Evolutionary conservation across 2,797 vertebrate genomes (phyloP).

Genomic region (Dromococcyx pavoninus): DNA sequence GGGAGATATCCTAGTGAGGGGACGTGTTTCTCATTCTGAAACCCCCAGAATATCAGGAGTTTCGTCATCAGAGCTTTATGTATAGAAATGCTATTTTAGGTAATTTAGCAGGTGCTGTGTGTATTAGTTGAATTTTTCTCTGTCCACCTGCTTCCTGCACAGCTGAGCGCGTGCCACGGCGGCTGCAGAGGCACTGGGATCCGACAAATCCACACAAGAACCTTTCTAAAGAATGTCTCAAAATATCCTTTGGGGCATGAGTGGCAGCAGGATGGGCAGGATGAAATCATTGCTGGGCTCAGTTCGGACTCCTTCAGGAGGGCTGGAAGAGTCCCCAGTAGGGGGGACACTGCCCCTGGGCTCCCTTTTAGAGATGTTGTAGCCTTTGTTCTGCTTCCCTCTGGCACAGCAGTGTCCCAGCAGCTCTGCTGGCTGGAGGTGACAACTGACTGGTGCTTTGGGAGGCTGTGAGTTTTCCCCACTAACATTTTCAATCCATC

Average conservation of each 20-base stretch:
- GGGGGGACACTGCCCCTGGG: not conserved
- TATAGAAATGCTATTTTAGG: constrained; percentile 27
- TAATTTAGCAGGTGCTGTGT: constrained; percentile 15
- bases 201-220: not conserved
- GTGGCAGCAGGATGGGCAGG: not conserved
- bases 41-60: not conserved
- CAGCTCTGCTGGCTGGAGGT: not conserved
- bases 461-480: not conserved
- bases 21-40: not conserved
- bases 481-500: not conserved
- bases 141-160: constrained; percentile 30
- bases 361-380: not conserved
- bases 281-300: not conserved
- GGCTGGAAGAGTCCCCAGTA: not conserved
- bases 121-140: constrained; percentile 10
- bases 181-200: not conserved
- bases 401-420: not conserved
- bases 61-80: not conserved
- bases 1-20: not conserved
- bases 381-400: not conserved
- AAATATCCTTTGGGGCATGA: not conserved
- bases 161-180: not conserved
- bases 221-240: not conserved
- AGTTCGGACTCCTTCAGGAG: not conserved
- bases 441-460: accelerated